A percentile compares a stretch with the other conserved stretches of the same genome.
Evolutionary conservation across 2,113 vertebrate genomes (phyloP).

Genomic region (Elaphurus davidianus): DNA sequence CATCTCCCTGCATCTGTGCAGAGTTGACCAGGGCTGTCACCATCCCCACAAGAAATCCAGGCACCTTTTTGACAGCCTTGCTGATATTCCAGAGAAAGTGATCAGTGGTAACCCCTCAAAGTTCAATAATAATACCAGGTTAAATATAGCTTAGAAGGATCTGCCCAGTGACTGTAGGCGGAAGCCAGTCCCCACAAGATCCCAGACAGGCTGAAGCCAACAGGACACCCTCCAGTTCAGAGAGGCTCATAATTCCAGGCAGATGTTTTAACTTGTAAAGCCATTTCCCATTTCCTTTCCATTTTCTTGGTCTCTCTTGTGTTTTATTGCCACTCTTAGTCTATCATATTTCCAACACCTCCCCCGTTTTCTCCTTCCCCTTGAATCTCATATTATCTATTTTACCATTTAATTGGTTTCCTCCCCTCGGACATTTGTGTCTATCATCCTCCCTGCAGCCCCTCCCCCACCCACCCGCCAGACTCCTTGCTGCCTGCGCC

Average conservation of each 20-base stretch:
- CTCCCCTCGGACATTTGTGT: background rate
- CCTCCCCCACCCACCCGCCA: background rate
- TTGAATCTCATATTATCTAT: background rate
- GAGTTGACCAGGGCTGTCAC: rapidly evolving
- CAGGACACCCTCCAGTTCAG: background rate
- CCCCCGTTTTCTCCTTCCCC: background rate
- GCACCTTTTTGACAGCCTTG: background rate
- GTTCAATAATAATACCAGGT: background rate
- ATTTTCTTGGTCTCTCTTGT: rapidly evolving
- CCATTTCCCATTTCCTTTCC: background rate
- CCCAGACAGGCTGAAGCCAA: rapidly evolving
- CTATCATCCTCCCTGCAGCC: background rate
- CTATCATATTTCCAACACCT: background rate
- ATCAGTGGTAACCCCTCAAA: background rate
- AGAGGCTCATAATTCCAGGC: background rate
- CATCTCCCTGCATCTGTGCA: rapidly evolving
- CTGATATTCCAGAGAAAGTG: background rate
- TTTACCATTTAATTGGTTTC: background rate
- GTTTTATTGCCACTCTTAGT: background rate
- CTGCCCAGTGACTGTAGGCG: rapidly evolving
- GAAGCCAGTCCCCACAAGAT: rapidly evolving
- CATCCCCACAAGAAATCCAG: background rate
- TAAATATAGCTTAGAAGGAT: background rate
- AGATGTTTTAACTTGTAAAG: rapidly evolving
- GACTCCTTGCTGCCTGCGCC: rapidly evolving